These are phyloP conservation scores for Diorhabda carinulata DNA, from an alignment of 1,140 invertebrate genomes.

Conservation along the genomic window DNA sequence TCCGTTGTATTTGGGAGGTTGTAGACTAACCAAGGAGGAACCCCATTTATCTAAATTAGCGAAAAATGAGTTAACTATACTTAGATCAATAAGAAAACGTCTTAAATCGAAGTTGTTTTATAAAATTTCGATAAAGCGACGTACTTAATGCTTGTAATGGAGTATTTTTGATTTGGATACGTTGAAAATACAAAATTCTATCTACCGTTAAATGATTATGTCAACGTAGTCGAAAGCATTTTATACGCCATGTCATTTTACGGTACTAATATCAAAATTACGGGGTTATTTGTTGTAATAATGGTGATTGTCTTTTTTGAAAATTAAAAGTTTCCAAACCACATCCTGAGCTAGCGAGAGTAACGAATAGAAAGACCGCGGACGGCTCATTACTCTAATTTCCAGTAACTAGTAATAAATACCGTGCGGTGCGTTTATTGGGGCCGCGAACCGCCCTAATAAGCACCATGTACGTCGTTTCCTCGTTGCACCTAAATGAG, in stretches of 20 bases:
- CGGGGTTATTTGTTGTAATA: constrained; percentile 24
- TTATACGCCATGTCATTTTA: constrained; percentile 14
- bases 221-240: no score
- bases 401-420: constrained; percentile 31
- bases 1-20: no score
- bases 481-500: constrained; percentile 33
- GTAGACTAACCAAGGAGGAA: no score
- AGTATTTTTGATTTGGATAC: no score
- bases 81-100: no score
- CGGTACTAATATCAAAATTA: constrained; percentile 29
- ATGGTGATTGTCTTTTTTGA: constrained; percentile 22
- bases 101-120: no score
- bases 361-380: constrained; percentile 17
- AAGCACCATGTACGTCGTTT: constrained; percentile 32
- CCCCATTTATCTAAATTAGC: no score
- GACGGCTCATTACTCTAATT: constrained; percentile 38
- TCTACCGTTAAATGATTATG: no score
- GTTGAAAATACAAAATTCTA: no score
- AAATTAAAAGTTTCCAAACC: constrained; percentile 29
- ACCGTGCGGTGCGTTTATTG: constrained; percentile 36
- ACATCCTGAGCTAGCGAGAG: constrained; percentile 27
- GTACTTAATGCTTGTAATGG: no score
- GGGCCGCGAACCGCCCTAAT: constrained; percentile 36
- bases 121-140: no score
- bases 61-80: no score